Evolutionary conservation across 92 coral and sea anemone genomes (phyloP).

Genomic region (Paramuricea clavata): DNA sequence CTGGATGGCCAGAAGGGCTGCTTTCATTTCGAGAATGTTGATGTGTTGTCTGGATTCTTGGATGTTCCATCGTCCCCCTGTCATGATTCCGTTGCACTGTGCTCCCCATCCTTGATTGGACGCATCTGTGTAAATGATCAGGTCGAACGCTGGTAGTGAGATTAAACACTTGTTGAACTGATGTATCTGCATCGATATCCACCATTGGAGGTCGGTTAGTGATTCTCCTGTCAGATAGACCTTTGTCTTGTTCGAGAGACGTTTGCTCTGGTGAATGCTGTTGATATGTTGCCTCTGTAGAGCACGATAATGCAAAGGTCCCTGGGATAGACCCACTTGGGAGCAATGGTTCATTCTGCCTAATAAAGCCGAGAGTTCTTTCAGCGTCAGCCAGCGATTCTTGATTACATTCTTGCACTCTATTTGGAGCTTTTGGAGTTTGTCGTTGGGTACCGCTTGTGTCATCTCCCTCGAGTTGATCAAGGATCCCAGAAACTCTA

Average conservation of each 20-base stretch:
- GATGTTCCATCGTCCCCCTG: slow-evolving; percentile 46
- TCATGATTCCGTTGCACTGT: slow-evolving; percentile 32
- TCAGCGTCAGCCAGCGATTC: slow-evolving; percentile 23
- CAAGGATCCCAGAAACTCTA: slow-evolving; percentile 50
- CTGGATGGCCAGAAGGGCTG: slow-evolving; percentile 42
- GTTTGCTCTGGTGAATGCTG: slow-evolving; percentile 5
- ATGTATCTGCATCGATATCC: slow-evolving; percentile 9
- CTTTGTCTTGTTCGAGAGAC: neutral
- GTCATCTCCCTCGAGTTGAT: slow-evolving; percentile 41
- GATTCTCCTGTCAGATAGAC: neutral
- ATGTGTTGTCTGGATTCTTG: slow-evolving; percentile 41
- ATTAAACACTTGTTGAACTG: slow-evolving; percentile 27
- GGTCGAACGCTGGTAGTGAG: slow-evolving; percentile 32
- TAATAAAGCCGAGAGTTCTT: slow-evolving; percentile 20
- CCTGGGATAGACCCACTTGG: slow-evolving; percentile 30
- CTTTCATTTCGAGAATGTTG: slow-evolving; percentile 38
- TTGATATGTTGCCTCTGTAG: slow-evolving; percentile 27
- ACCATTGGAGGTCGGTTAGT: slow-evolving; percentile 35
- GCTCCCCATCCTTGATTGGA: slow-evolving; percentile 42
- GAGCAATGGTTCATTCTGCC: slow-evolving; percentile 28
- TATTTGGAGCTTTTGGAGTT: slow-evolving; percentile 31
- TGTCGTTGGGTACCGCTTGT: slow-evolving; percentile 43
- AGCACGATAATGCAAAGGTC: slow-evolving; percentile 32
- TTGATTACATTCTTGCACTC: slow-evolving; percentile 24
- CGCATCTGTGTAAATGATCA: slow-evolving; percentile 32